Evolutionary conservation across 1,140 invertebrate genomes (phyloP).

Genomic region (Tetramorium alpestre): DNA sequence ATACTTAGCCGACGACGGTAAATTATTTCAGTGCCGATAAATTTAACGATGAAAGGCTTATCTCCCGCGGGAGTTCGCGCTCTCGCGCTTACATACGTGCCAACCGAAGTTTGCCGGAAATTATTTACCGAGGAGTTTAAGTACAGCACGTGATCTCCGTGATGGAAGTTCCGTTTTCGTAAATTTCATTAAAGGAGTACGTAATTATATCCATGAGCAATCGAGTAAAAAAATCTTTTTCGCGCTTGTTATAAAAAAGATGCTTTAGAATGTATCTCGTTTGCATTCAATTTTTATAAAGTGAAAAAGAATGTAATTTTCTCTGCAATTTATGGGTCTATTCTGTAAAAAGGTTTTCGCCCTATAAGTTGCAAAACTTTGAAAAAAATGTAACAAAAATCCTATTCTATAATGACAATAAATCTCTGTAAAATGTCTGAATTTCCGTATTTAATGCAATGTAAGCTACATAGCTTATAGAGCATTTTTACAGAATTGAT

Average conservation of each 20-base stretch:
- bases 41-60: constrained; percentile 53
- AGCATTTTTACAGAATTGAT: no score
- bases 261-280: not conserved
- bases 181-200: constrained; percentile 37
- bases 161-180: constrained; percentile 18
- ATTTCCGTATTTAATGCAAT: no score
- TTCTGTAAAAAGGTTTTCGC: no score
- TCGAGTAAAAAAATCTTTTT: not conserved
- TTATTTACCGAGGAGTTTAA: constrained; percentile 40
- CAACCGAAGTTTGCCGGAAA: constrained; percentile 12
- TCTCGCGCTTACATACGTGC: constrained; percentile 14
- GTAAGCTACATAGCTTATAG: no score
- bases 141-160: constrained; percentile 2
- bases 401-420: no score
- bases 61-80: constrained; percentile 32
- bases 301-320: not conserved
- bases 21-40: constrained; percentile 52
- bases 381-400: no score
- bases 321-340: not conserved
- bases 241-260: not conserved
- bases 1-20: constrained; percentile 34
- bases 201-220: not conserved
- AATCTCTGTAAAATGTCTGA: no score
- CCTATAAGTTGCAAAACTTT: no score
- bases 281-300: not conserved